phyloP scores from a whole-genome alignment of 1,140 invertebrate genomes.

The Sminthurinus signatus region DNA sequence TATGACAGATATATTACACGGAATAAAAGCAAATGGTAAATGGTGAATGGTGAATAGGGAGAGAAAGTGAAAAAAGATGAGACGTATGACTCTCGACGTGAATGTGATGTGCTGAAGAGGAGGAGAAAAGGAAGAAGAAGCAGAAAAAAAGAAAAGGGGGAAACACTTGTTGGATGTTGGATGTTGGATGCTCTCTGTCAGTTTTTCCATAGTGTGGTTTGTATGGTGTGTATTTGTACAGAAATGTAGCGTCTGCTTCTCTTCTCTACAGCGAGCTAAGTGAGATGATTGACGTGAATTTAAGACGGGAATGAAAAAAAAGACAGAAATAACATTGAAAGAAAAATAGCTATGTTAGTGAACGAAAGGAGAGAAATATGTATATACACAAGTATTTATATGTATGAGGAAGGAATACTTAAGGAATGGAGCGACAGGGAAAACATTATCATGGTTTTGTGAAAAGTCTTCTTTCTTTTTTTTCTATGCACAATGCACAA shows the following conservation, averaged over 20 bases:
- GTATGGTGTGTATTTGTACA: background rate
- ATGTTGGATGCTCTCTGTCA: too few relatives aligned
- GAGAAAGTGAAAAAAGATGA: constrained; percentile 22
- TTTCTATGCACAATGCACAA: too few relatives aligned
- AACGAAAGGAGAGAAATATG: constrained; percentile 3
- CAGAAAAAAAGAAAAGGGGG: constrained; percentile 3
- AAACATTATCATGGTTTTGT: constrained; percentile 25
- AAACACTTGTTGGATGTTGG: constrained; percentile 19
- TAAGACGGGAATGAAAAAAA: constrained; percentile 27
- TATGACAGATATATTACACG: too few relatives aligned
- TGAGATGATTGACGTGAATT: constrained; percentile 36
- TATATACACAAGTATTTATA: too few relatives aligned
- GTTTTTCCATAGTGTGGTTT: too few relatives aligned
- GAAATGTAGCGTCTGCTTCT: too few relatives aligned
- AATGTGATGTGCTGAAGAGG: too few relatives aligned
- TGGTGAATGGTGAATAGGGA: too few relatives aligned
- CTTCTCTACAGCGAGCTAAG: too few relatives aligned
- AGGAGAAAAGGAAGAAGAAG: constrained; percentile 16
- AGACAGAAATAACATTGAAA: constrained; percentile 26
- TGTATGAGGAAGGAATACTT: too few relatives aligned
- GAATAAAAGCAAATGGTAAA: too few relatives aligned
- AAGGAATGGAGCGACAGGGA: too few relatives aligned
- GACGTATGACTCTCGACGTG: constrained; percentile 19
- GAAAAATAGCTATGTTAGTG: constrained; percentile 16
- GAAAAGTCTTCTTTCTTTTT: background rate